Evolutionary conservation across 2,888 invertebrate species (phyloP), one percentile per base, ranked within the genome.

Genomic region (Cryptus viduatorius): DNA sequence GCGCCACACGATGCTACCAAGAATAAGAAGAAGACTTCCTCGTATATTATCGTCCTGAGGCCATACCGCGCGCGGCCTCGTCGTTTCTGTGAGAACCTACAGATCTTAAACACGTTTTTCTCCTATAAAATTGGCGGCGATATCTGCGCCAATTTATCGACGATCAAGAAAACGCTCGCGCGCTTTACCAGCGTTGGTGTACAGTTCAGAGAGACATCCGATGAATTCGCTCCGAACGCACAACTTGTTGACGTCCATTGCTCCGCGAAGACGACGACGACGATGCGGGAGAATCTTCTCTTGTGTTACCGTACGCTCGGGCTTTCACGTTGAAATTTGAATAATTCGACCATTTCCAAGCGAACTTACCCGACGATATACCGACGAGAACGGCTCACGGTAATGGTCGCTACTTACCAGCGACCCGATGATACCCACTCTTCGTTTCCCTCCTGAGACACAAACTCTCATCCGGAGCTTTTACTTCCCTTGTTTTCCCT

Each of bases 281-380:
- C 59, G 78, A 64, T 80, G 73, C 69, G 69, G 89, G 89, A 37
- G 37, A 37, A 61, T 88, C 87, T 87, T 29, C 85, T 86, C 84
- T 79, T 82, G 83, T 87, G 84, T 86, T 86, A 76, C 83, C 46
- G 69, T 65, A 68, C 82, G 82, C 87, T 88, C 86, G 89, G 81
- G 79, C 72, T 84, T 82, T 86, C 87, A 84, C 88, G 86, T 68
- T 37, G 73, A 87, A 88, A 92, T 92, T 92, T 92, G 90, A 92
- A 92, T 92, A 92, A 92, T 92, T 92, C 83, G 82, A 87, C 87
- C 92, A 90, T 92, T 92, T 91, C 88, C 89, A 92, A 87, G 92
- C 92, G 88, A 89, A 91, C 90, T 90, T 90, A 89, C 88, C 37
- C 37, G 88, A 85, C 87, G 83, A 78, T 79, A 88, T 86, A 87